Base-by-base conservation (phyloP, 1,140 invertebrate species). In the Heliothis virescens region DNA sequence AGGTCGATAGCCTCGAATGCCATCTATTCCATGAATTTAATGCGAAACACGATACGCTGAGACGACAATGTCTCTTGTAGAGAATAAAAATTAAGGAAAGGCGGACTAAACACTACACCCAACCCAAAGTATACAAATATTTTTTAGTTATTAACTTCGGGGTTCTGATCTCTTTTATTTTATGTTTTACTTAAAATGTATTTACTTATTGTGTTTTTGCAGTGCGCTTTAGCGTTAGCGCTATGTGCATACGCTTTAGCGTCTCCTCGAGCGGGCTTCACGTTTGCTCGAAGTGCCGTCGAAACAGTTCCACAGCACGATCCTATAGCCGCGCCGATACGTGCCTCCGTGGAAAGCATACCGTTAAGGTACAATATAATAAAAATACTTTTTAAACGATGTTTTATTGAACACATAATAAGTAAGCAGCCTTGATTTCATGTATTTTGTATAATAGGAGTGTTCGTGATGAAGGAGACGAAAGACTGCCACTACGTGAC, bases 401-500 rank as follows among this genome's bases (percentile, higher is more conserved):
- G 63, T 52, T 16, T 62, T 50, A 76, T 48, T 62, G 53, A 29
- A 60, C 48, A 62, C 53, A 63, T 34, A 50, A 2, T 21, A 53
- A 50, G 41, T 76, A 13, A 9, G 50, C 53, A 57, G 60, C 41
- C 57, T 55, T 63, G 55, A 47, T 16, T 34, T 1, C n/a, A 59
- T 48, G n/a, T 59, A 47, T 15, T n/a, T 53, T 57, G 18, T 26
- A 62, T 75, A 72, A 29, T 48, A 79, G 77, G 55, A 80, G 67
- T 50, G 55, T 92, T 74, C 86, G 88, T 18, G 90, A 92, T 59
- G 91, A 93, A 82, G 79, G 88, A 50, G 89, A 91, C 48, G 87
- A 87, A 47, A 87, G 95, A 79, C 53, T 95, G 41, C 95, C 95
- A n/a, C 78, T 97, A 29, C 92, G 97, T 86, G 96, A 97, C 88